phyloP scores from a whole-genome alignment of 2,113 vertebrate species.

The Gavia stellata region DNA sequence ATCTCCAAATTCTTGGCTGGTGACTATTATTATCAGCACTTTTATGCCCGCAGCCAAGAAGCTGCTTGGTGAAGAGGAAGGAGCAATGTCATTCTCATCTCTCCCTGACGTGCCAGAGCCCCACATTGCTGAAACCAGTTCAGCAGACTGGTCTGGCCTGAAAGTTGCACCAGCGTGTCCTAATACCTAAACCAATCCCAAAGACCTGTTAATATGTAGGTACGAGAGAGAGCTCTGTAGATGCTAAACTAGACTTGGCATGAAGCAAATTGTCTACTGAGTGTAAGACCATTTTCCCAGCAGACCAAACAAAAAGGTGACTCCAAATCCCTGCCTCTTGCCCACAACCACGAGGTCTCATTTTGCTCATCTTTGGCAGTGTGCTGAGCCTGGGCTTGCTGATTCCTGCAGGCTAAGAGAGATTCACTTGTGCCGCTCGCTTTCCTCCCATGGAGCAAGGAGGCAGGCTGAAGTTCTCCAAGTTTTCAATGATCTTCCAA shows the following conservation, averaged over 20 bases:
- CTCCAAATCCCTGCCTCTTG: not conserved
- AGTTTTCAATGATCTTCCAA: not conserved
- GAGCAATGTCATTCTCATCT: not conserved
- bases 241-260: not conserved
- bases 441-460: not conserved
- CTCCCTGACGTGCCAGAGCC: rapidly evolving
- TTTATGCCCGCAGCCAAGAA: not conserved
- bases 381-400: not conserved
- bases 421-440: not conserved
- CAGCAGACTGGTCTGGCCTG: not conserved
- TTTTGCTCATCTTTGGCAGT: too few relatives aligned
- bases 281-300: not conserved
- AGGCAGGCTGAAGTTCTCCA: not conserved
- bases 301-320: not conserved
- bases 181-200: not conserved
- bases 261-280: not conserved
- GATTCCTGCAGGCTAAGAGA: not conserved
- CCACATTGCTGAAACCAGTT: not conserved
- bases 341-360: not conserved
- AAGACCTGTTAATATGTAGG: rapidly evolving
- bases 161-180: not conserved
- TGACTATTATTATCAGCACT: not conserved
- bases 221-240: not conserved
- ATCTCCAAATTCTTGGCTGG: not conserved
- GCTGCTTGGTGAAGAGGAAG: not conserved